A percentile compares a stretch with the other conserved stretches of the same genome.
Conservation (phyloP, 2,797 vertebrate species). For the Spinus pinus region DNA sequence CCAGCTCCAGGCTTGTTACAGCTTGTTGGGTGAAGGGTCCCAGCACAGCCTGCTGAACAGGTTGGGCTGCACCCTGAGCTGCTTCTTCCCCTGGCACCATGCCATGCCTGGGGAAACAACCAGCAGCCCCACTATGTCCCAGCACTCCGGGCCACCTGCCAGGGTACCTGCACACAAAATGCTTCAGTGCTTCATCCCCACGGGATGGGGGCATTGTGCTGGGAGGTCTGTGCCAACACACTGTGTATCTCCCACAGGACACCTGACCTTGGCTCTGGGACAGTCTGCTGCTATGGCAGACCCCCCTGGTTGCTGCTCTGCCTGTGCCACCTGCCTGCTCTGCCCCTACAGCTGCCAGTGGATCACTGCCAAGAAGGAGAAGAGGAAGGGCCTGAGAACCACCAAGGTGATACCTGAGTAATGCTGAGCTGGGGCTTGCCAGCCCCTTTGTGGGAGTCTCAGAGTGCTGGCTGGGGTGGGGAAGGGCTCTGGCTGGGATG, state of each 20-base stretch:
- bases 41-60: not conserved
- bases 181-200: not conserved
- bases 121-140: not conserved
- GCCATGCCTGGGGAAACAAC: not conserved
- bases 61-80: not conserved
- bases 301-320: not conserved
- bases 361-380: conserved; percentile 42
- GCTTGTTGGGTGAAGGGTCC: not conserved
- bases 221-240: not conserved
- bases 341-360: conserved; percentile 86
- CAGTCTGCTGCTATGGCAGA: conserved; percentile 55
- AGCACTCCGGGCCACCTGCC: not conserved
- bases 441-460: not conserved
- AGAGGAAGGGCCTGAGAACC: conserved; percentile 44
- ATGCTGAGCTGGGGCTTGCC: not conserved
- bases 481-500: not conserved
- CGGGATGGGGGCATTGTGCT: accelerated
- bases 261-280: not conserved
- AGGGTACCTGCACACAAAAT: not conserved
- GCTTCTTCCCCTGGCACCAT: not conserved
- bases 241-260: not conserved
- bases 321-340: conserved; percentile 76
- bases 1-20: not conserved
- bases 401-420: conserved; percentile 63
- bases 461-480: not conserved